These are phyloP conservation scores for Acanthochromis polyacanthus DNA, from an alignment of 2,113 vertebrate species.

Conservation along the genomic window DNA sequence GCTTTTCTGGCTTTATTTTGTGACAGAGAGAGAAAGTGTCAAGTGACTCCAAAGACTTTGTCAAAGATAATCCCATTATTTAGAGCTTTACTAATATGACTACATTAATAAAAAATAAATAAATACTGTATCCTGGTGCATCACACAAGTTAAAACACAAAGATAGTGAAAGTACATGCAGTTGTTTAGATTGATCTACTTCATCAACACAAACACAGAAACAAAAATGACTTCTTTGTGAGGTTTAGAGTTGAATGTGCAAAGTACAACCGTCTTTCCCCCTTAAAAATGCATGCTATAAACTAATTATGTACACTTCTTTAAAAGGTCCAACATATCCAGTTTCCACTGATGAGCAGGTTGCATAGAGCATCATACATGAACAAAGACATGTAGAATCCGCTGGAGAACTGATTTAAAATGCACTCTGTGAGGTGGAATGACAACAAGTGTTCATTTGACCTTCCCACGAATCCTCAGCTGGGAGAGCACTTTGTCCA, in stretches of 20 bases:
- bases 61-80: too few relatives aligned
- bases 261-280: neutral
- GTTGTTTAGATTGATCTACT: neutral
- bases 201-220: neutral
- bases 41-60: neutral
- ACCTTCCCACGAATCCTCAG: conserved; percentile 76
- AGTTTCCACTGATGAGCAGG: neutral
- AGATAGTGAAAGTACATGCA: neutral
- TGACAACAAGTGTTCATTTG: conserved; percentile 34
- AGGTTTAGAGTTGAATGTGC: conserved; percentile 1
- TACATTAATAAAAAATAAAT: neutral
- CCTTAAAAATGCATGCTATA: too few relatives aligned
- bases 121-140: neutral
- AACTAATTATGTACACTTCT: neutral
- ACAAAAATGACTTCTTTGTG: neutral
- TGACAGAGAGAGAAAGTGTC: neutral
- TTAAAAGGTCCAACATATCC: neutral
- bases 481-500: conserved; percentile 87
- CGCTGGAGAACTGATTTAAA: neutral
- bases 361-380: neutral
- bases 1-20: too few relatives aligned
- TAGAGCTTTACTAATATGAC: neutral
- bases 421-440: neutral
- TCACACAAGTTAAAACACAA: neutral
- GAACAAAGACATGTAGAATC: neutral